A percentile compares a stretch with the other conserved stretches of the same genome.
Evolutionary conservation across 2,797 vertebrate species (phyloP).

Genomic region (Coregonus suidteri): DNA sequence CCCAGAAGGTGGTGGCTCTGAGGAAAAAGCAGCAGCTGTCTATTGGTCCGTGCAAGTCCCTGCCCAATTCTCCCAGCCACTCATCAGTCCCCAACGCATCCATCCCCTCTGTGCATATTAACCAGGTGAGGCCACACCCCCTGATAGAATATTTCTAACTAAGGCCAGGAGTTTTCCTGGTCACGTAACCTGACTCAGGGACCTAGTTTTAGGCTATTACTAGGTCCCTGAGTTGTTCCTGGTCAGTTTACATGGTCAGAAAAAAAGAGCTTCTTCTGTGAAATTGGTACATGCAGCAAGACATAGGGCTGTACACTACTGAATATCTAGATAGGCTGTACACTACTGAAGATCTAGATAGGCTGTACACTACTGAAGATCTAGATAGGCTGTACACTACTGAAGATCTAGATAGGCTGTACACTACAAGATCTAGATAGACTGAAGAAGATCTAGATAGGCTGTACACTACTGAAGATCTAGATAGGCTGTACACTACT

Average conservation of each 20-base stretch:
- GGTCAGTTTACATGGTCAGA: neutral
- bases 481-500: too few species aligned
- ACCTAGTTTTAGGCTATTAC: neutral
- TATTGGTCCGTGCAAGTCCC: conserved; percentile 97
- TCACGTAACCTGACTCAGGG: neutral
- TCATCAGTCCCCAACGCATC: conserved; percentile 93
- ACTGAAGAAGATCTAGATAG: too few species aligned
- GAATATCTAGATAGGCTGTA: too few species aligned
- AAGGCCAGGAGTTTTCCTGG: neutral
- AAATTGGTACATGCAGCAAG: neutral
- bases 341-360: too few species aligned
- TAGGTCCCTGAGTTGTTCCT: neutral
- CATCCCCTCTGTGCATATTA: conserved; percentile 95
- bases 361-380: too few species aligned
- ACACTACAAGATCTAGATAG: too few species aligned
- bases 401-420: too few species aligned
- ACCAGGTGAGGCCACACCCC: conserved; percentile 83
- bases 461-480: too few species aligned
- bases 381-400: too few species aligned
- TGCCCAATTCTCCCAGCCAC: conserved; percentile 98
- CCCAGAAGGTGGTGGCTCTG: conserved; percentile 98
- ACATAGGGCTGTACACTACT: too few species aligned
- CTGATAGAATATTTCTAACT: neutral
- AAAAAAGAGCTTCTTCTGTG: neutral
- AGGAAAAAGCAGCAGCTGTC: conserved; percentile 99